Evolutionary conservation across 2,113 vertebrate genomes (phyloP).

Genomic region (Xiphias gladius): DNA sequence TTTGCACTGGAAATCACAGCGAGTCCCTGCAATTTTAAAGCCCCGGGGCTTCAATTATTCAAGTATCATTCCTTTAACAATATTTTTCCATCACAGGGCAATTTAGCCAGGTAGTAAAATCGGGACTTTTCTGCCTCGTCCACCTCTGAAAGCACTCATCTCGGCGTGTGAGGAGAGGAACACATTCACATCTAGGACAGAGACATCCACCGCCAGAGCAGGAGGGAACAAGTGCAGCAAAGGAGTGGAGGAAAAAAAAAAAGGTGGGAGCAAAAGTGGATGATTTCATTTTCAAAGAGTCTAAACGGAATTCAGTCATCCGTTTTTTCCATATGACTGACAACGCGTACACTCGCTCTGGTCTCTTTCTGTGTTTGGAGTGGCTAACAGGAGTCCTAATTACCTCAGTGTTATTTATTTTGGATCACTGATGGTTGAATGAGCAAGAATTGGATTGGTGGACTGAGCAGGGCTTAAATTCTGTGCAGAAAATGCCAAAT

Average conservation of each 20-base stretch:
- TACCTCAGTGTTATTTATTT: constrained; percentile 13
- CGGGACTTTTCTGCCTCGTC: constrained; percentile 62
- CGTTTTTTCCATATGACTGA: constrained; percentile 28
- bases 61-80: constrained; percentile 82
- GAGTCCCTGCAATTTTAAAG: constrained; percentile 82
- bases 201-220: constrained; percentile 47
- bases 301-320: constrained; percentile 40
- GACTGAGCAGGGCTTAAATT: constrained; percentile 8
- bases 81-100: constrained; percentile 86
- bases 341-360: constrained; percentile 4
- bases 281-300: constrained; percentile 58
- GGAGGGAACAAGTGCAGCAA: constrained; percentile 48
- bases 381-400: background rate
- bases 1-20: constrained; percentile 75
- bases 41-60: constrained; percentile 83
- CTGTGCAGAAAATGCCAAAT: background rate
- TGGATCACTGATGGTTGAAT: constrained; percentile 1
- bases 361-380: constrained; percentile 21
- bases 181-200: constrained; percentile 76
- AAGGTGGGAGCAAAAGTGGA: background rate
- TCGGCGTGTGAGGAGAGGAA: constrained; percentile 74
- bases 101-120: constrained; percentile 80
- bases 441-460: background rate
- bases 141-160: constrained; percentile 79
- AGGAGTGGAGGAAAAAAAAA: background rate